Evolutionary conservation across 1,140 invertebrate genomes (phyloP).

Genomic region (Cyclina sinensis): DNA sequence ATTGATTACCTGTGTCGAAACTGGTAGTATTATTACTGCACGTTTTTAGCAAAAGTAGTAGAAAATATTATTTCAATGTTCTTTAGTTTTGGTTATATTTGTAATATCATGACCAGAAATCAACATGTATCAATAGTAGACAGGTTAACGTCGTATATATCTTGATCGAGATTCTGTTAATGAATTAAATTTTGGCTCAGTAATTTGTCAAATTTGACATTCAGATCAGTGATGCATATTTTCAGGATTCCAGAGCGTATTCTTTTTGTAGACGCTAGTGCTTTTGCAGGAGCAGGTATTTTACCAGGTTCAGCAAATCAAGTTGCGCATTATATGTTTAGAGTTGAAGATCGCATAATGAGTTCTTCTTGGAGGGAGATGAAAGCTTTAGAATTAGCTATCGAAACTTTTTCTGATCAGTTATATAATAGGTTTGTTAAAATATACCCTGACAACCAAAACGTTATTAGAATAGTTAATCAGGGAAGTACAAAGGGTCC

Average conservation of each 20-base stretch:
- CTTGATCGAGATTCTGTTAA: not conserved
- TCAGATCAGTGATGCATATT: not conserved
- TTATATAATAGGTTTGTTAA: not conserved
- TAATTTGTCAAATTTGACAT: not conserved
- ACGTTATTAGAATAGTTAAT: not conserved
- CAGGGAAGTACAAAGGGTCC: not conserved
- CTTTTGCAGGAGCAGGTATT: not conserved
- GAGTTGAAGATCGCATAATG: not conserved
- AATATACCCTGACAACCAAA: conserved; percentile 12
- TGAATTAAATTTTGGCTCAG: conserved; percentile 1
- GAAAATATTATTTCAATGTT: no score
- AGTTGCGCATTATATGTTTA: not conserved
- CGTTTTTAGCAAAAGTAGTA: not conserved
- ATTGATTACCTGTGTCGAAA: no score
- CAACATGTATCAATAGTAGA: not conserved
- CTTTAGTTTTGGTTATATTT: no score
- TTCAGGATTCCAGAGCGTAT: not conserved
- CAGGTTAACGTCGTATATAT: not conserved
- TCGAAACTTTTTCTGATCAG: not conserved
- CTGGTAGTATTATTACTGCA: no score
- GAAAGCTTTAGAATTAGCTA: not conserved
- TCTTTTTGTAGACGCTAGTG: conserved; percentile 21
- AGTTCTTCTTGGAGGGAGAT: conserved; percentile 50
- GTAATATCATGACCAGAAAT: conserved; percentile 34
- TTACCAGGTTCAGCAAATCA: not conserved